Evolutionary conservation across 2,888 invertebrate species (phyloP).

Genomic region (Pterobdella sp.): DNA sequence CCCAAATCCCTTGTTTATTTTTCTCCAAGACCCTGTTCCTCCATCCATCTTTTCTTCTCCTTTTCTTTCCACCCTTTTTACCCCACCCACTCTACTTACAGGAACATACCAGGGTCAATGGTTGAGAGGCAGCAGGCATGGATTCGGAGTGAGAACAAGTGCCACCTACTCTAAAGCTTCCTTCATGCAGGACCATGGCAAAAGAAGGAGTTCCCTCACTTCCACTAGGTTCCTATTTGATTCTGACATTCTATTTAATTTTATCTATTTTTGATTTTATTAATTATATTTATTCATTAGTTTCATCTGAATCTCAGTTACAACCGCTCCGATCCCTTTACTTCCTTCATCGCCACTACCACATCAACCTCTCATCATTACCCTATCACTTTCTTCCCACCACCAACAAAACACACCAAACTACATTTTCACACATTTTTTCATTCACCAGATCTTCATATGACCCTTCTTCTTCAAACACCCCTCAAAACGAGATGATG

Average conservation of each 20-base stretch:
- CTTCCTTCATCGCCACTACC: background rate
- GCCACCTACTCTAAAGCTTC: conserved; percentile 94
- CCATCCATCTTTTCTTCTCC: background rate
- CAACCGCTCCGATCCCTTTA: conserved; percentile 13
- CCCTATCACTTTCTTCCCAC: background rate
- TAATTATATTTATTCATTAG: too few species aligned
- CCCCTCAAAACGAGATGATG: conserved; percentile 15
- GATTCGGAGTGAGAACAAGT: conserved; percentile 91
- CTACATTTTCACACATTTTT: too few species aligned
- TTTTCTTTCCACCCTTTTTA: too few species aligned
- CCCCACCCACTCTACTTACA: too few species aligned
- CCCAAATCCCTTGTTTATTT: background rate
- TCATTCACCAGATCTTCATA: conserved; percentile 16
- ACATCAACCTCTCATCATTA: background rate
- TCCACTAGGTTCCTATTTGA: conserved; percentile 50
- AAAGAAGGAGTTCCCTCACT: conserved; percentile 50
- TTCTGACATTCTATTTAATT: too few species aligned
- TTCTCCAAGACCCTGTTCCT: background rate
- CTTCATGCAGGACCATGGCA: conserved; percentile 64
- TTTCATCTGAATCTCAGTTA: background rate
- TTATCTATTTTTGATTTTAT: too few species aligned
- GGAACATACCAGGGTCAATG: conserved; percentile 82
- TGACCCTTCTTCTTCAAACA: background rate
- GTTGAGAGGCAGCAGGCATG: conserved; percentile 94
- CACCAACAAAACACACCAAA: background rate